phyloP scores from a whole-genome alignment of 2,797 vertebrate genomes.

The Schizopygopsis pylzovi region DNA sequence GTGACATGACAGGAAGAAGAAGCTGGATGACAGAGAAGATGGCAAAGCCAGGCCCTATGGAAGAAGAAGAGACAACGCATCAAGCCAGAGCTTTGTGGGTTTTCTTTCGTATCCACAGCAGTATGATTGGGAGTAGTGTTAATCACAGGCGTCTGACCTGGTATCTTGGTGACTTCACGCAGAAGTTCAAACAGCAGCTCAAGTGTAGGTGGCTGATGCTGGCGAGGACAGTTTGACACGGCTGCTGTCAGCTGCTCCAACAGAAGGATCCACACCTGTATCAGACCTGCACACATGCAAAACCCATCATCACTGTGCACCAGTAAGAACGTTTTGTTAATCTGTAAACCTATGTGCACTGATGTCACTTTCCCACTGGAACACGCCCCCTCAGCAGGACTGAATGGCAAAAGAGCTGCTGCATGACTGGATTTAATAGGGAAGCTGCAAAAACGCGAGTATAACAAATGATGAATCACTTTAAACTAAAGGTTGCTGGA shows the following conservation, averaged over 20 bases:
- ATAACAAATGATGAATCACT: neutral
- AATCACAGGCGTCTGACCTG: constrained; percentile 75
- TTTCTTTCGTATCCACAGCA: neutral
- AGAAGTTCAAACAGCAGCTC: constrained; percentile 93
- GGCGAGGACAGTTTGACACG: constrained; percentile 94
- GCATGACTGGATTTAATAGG: neutral
- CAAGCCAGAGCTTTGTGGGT: neutral
- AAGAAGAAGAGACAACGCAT: neutral
- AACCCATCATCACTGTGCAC: neutral
- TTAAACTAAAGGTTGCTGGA: neutral
- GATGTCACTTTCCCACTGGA: neutral
- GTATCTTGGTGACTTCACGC: constrained; percentile 86
- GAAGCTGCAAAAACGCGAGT: neutral
- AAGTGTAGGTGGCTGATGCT: constrained; percentile 94
- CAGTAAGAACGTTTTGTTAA: neutral
- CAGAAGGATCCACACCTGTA: constrained; percentile 95
- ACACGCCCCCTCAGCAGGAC: neutral
- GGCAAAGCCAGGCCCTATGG: constrained; percentile 91
- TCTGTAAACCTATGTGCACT: neutral
- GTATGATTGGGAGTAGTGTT: neutral
- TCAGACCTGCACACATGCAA: constrained; percentile 82
- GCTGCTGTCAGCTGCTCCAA: constrained; percentile 95
- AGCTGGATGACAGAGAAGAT: constrained; percentile 95
- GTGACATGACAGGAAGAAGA: constrained; percentile 94
- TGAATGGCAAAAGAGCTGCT: neutral